Evolutionary conservation across 2,888 invertebrate species (phyloP), one percentile per base, ranked within the genome.

Genomic region (Drosophila neonasuta): DNA sequence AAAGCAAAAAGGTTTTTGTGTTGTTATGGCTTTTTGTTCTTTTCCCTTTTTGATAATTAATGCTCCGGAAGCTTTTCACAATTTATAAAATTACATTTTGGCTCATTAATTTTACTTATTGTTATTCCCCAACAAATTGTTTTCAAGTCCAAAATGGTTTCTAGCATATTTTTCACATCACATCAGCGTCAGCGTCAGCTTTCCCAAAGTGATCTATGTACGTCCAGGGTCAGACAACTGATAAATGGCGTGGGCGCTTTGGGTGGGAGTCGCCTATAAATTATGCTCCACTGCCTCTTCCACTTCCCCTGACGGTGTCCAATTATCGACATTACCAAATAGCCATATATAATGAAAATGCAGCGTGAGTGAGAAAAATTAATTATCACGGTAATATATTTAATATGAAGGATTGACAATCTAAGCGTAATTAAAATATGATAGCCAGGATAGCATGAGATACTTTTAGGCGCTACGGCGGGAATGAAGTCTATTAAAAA

Each of bases 81-180:
- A 83, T 83, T 78, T 83, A 86, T 86, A 84, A 78, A 86, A 86
- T 84, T 85, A 74, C 76, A 79, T 75, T 77, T 75, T 73, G 85
- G 54, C 87, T 85, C 87, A 85, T 85, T 85, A 85, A 85, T 85
- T 85, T 85, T 83, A 77, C 87, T 86, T 79, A 81, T 80, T 82
- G 71, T 65, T 72, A 60, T 57, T 71, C 64, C 62, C 54, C 58
- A 68, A 67, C 77, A 79, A 82, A 72, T 79, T 83, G 80, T 80
- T 80, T 83, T 79, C 72, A 71, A 68, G 64, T 49, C 48, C 74
- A 73, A 71, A 67, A 65, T 72, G 71, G 52, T 56, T 71, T 69
- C 69, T 77, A 78, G 69, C 78, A 65, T 65, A 68, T 70, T 72
- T 76, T 68, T 30, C 68, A 48, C 74, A 67, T 65, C 67, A 63